A percentile compares a stretch with the other conserved stretches of the same genome.
Evolutionary conservation across 2,888 invertebrate species (phyloP).

Genomic region (Melieria omissa): DNA sequence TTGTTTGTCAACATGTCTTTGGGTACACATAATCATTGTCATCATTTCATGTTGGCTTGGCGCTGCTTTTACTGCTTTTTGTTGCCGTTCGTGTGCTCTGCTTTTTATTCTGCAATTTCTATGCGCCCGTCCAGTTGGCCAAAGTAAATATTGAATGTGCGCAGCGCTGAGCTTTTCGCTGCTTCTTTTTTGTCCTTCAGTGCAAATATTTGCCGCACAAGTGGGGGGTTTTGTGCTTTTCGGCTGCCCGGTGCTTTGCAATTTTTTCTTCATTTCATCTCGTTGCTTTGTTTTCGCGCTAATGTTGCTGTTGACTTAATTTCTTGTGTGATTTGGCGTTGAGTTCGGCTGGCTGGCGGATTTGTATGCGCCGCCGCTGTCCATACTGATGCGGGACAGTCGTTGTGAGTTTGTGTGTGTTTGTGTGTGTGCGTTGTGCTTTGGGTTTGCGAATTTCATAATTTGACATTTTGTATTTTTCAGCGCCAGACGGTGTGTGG

Average conservation of each 20-base stretch:
- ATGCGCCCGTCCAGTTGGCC: conserved; percentile 39
- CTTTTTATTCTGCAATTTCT: conserved; percentile 43
- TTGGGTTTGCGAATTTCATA: conserved; percentile 32
- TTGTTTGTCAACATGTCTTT: conserved; percentile 51
- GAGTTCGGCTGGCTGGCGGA: conserved; percentile 28
- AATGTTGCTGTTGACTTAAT: conserved; percentile 39
- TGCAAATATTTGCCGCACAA: conserved; percentile 24
- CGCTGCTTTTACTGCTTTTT: conserved; percentile 29
- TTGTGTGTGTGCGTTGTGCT: conserved; percentile 1
- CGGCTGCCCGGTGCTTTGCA: background rate
- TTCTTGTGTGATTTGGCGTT: conserved; percentile 37
- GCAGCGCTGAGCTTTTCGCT: conserved; percentile 27
- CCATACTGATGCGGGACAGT: background rate
- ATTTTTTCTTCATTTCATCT: conserved; percentile 15
- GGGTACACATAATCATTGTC: conserved; percentile 50
- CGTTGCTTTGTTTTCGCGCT: background rate
- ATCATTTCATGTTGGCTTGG: conserved; percentile 40
- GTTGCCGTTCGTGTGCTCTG: conserved; percentile 32
- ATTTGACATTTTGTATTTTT: conserved; percentile 37
- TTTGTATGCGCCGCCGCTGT: background rate
- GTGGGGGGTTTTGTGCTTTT: background rate
- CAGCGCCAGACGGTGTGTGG: conserved; percentile 16
- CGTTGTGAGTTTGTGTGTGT: background rate
- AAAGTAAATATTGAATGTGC: conserved; percentile 36
- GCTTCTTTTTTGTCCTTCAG: conserved; percentile 24